Evolutionary conservation across 2,797 vertebrate species (phyloP).

Genomic region (Enteromius trimaculatus): DNA sequence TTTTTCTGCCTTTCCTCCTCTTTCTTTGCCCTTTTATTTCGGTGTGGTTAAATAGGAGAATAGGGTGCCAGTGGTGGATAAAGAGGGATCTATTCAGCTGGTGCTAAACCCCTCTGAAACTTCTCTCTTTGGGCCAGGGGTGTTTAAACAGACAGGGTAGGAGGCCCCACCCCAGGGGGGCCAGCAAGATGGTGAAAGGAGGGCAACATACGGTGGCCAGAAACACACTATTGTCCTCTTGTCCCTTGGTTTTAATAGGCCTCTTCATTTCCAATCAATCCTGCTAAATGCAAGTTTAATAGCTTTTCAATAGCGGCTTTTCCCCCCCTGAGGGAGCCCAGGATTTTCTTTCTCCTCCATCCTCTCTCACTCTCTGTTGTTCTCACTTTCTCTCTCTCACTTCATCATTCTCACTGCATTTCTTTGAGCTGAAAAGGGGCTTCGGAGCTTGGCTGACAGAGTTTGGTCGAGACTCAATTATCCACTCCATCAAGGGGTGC

Average conservation of each 20-base stretch:
- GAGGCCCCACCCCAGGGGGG: constrained; percentile 57
- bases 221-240: constrained; percentile 81
- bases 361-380: constrained; percentile 61
- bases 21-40: constrained; percentile 60
- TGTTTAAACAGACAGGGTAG: constrained; percentile 80
- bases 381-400: constrained; percentile 57
- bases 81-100: constrained; percentile 79
- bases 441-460: constrained; percentile 75
- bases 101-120: constrained; percentile 72
- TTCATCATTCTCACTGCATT: constrained; percentile 63
- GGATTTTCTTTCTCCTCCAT: constrained; percentile 74
- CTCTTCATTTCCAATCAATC: constrained; percentile 88
- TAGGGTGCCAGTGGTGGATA: constrained; percentile 74
- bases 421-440: constrained; percentile 65
- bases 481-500: constrained; percentile 76
- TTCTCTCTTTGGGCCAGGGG: constrained; percentile 75
- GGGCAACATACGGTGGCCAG: constrained; percentile 84
- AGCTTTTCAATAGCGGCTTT: constrained; percentile 85
- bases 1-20: constrained; percentile 50
- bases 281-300: constrained; percentile 88
- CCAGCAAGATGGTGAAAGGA: constrained; percentile 75
- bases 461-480: constrained; percentile 84
- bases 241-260: constrained; percentile 84
- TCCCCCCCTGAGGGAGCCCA: constrained; percentile 75
- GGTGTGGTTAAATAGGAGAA: constrained; percentile 80